Base-by-base conservation (phyloP, 2,888 invertebrate species). In the Ceriagrion tenellum region DNA sequence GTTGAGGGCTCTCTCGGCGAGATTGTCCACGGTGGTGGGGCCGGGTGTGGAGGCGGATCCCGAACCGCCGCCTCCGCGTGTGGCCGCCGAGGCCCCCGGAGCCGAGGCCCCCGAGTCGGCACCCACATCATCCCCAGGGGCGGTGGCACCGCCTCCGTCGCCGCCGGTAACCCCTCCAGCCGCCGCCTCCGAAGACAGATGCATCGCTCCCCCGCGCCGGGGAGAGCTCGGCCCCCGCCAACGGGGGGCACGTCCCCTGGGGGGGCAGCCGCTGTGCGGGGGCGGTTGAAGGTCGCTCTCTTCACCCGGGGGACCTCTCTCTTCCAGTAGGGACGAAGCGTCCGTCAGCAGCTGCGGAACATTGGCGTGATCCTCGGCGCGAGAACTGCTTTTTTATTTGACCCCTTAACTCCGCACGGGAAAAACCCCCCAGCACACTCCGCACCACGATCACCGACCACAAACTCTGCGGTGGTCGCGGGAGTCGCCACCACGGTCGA, bases 1-100 rank as follows among this genome's bases (percentile, higher is more conserved):
- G 96, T 99, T 99, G 96, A 99, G 97, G 3, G 99, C 98, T 96
- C 99, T 97, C 96, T 99, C 99, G 91, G 98, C 98, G 96, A 99
- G 97, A 95, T 98, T 97, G 97, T 99, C 99, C 13, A 98, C 98
- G 55, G 98, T 98, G 97, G 99, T 97, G 56, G 95, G 95, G 23
- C 88, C 90, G 35, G 95, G 55, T 56, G 95, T 74, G 55, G 88
- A 89, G 63, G 88, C 74, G 88, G 95, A 81, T 0, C 88, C 89
- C 88, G 88, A 59, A 23, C 74, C 55, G 55, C 69, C 91, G 56
- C 81, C 95, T 35, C 59, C 56, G 63, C 95, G 81, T 35, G 81
- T 81, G 81, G 81, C 81, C 55, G 56, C 91, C 59, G 88, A 69
- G 20, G 89, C 74, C 93, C 74, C 90, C 90, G 90, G 90, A 88